Evolutionary conservation across 2,888 invertebrate species (phyloP).

Genomic region (Sympetrum striolatum): DNA sequence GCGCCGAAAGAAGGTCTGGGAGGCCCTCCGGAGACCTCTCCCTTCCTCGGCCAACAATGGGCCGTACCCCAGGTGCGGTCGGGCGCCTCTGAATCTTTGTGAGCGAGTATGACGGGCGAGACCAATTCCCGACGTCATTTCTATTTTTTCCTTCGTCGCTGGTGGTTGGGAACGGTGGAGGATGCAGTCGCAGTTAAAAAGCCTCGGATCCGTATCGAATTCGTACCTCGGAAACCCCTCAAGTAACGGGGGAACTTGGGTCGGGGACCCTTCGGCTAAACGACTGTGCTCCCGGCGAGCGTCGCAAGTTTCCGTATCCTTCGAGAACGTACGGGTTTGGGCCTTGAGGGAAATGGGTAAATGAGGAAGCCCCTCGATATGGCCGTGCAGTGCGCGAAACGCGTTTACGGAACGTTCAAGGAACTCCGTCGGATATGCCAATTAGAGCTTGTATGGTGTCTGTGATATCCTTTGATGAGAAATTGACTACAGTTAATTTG

Average conservation of each 20-base stretch:
- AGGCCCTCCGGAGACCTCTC: background rate
- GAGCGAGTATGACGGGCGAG: constrained; percentile 9
- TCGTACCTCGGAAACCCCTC: background rate
- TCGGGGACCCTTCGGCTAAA: background rate
- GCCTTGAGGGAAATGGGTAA: background rate
- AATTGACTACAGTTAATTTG: no score
- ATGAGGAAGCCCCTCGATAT: background rate
- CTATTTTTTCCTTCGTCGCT: background rate
- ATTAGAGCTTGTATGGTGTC: no score
- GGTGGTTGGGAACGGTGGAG: background rate
- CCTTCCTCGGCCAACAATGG: background rate
- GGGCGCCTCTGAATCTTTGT: background rate
- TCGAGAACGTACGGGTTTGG: background rate
- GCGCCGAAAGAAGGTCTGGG: background rate
- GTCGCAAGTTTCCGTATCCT: background rate
- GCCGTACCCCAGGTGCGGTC: background rate
- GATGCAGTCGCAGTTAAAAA: background rate
- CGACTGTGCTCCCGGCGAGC: background rate
- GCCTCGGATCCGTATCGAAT: constrained; percentile 21
- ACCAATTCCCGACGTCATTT: constrained; percentile 5
- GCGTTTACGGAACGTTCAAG: background rate
- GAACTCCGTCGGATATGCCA: background rate
- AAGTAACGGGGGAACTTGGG: background rate
- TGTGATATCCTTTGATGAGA: no score
- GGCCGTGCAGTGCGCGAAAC: background rate